These are phyloP conservation scores for Thamnaconus septentrionalis DNA, from an alignment of 2,113 vertebrate genomes.

Conservation along the genomic window DNA sequence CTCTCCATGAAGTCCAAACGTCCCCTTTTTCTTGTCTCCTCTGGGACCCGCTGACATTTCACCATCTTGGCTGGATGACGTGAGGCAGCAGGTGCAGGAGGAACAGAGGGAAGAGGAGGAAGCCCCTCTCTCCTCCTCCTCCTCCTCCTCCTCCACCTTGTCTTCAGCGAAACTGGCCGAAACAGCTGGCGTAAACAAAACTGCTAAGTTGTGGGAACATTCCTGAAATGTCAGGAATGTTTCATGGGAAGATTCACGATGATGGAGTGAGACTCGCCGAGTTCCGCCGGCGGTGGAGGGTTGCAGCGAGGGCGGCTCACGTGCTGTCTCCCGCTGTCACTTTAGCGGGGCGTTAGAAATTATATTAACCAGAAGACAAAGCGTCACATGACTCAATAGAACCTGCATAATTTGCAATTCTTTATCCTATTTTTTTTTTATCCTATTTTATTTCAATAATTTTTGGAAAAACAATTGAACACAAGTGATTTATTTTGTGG, in stretches of 20 bases:
- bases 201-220: neutral
- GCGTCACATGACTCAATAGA: too few species aligned
- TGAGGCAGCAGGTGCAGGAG: conserved; percentile 27
- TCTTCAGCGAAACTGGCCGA: neutral
- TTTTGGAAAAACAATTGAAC: too few species aligned
- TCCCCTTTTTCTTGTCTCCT: neutral
- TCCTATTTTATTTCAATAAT: neutral
- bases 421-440: too few species aligned
- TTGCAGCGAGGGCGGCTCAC: neutral
- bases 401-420: too few species aligned
- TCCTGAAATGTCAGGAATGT: neutral
- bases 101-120: conserved; percentile 30
- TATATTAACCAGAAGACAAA: too few species aligned
- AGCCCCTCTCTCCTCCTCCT: neutral
- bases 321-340: too few species aligned
- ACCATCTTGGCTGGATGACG: conserved; percentile 6
- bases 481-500: neutral
- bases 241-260: neutral
- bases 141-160: neutral
- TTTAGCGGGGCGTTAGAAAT: too few species aligned
- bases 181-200: conserved; percentile 1
- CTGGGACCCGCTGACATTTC: neutral
- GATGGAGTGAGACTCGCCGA: neutral
- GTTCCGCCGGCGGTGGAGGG: neutral
- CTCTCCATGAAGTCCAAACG: too few species aligned